A percentile compares a stretch with the other conserved stretches of the same genome.
These are phyloP conservation scores for Prionace glauca DNA, from an alignment of 2,797 vertebrate genomes.

Conservation along the genomic window DNA sequence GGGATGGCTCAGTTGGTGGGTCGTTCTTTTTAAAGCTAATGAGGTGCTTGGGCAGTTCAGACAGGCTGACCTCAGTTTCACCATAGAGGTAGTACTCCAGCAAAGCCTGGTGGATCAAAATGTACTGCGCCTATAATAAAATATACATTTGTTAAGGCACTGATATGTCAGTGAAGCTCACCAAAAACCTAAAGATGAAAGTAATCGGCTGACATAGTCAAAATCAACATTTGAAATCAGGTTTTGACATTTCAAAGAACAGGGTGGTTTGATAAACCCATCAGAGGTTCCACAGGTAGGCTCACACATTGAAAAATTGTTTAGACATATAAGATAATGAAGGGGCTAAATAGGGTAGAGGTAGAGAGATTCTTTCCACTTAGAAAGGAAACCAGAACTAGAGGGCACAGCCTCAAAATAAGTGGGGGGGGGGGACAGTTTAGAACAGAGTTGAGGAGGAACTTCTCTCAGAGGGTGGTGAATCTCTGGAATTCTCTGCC, in stretches of 20 bases:
- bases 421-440: too few relatives aligned
- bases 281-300: neutral
- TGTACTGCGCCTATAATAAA: conserved; percentile 78
- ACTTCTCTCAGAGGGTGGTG: too few relatives aligned
- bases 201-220: neutral
- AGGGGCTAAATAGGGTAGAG: too few relatives aligned
- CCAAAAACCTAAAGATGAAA: neutral
- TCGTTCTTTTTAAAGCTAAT: conserved; percentile 64
- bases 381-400: too few relatives aligned
- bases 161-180: neutral
- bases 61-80: conserved; percentile 77
- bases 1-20: conserved; percentile 57
- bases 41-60: conserved; percentile 69
- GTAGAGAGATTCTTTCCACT: too few relatives aligned
- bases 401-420: too few relatives aligned
- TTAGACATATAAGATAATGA: too few relatives aligned
- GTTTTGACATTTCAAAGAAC: neutral
- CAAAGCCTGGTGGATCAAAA: conserved; percentile 89
- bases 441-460: too few relatives aligned
- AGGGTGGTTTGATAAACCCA: neutral
- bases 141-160: neutral
- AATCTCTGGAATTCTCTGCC: too few relatives aligned
- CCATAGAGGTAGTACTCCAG: conserved; percentile 91
- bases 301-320: too few relatives aligned
- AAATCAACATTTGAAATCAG: neutral